A percentile compares a stretch with the other conserved stretches of the same genome.
phyloP scores from a whole-genome alignment of 2,797 vertebrate species.

The Paramormyrops hopkinsi region DNA sequence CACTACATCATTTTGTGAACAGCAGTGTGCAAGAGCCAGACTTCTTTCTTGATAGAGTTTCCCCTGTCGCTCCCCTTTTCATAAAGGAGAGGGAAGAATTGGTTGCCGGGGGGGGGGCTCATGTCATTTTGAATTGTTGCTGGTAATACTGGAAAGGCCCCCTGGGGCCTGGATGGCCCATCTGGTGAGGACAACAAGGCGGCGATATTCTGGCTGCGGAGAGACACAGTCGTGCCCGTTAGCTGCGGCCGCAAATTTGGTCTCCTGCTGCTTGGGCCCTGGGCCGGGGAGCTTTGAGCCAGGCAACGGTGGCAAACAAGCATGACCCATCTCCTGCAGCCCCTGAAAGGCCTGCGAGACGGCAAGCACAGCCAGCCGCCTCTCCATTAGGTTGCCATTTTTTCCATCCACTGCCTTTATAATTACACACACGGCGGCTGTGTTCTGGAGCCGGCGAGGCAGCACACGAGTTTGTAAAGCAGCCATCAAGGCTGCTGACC shows the following conservation, averaged over 20 bases:
- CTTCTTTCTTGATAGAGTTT: constrained; percentile 28
- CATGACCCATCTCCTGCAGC: not conserved
- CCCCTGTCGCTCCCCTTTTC: constrained; percentile 26
- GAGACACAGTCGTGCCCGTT: constrained; percentile 7
- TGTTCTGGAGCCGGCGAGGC: too few species aligned
- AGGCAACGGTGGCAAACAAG: not conserved
- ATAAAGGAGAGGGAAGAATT: constrained; percentile 16
- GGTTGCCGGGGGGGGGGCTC: constrained; percentile 18
- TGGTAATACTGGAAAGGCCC: constrained; percentile 13
- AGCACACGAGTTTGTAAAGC: not conserved
- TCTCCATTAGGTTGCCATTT: not conserved
- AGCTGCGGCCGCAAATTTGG: not conserved
- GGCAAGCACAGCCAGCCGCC: not conserved
- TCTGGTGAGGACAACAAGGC: constrained; percentile 16
- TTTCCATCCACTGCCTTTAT: not conserved
- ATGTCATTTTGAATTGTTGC: constrained; percentile 28
- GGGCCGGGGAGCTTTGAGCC: not conserved
- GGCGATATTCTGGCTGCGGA: not conserved
- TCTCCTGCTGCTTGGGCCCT: not conserved
- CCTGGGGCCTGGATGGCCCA: constrained; percentile 11
- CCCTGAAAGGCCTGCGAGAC: not conserved
- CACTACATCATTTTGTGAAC: constrained; percentile 27
- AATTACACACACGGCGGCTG: not conserved
- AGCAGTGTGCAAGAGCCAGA: constrained; percentile 15
- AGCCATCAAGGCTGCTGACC: not conserved